Percentiles rank a stretch among this genome's conserved stretches.
Evolutionary conservation across 2,888 invertebrate genomes (phyloP).

Genomic region (Trissolcus brochymenae): DNA sequence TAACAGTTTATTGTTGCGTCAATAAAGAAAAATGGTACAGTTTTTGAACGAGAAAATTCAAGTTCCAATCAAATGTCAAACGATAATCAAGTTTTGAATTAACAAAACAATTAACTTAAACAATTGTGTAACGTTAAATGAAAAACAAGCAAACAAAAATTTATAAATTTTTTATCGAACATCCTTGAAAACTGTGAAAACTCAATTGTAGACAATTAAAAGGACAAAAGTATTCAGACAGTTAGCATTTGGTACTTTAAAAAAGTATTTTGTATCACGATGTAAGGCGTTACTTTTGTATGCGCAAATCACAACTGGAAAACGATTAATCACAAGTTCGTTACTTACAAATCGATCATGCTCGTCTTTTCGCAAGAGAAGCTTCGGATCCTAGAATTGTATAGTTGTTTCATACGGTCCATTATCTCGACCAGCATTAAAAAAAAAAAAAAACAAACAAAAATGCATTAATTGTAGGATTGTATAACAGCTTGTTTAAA

Average conservation of each 20-base stretch:
- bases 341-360: slow-evolving; percentile 30
- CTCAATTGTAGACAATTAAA: too few relatives aligned
- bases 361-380: slow-evolving; percentile 37
- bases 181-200: too few relatives aligned
- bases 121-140: too few relatives aligned
- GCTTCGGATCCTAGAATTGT: slow-evolving; percentile 38
- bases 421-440: slow-evolving; percentile 26
- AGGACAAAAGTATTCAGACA: not conserved
- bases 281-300: slow-evolving; percentile 28
- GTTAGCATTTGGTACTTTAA: slow-evolving; percentile 20
- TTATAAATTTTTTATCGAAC: too few relatives aligned
- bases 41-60: too few relatives aligned
- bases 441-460: not conserved
- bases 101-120: too few relatives aligned
- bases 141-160: too few relatives aligned
- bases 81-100: too few relatives aligned
- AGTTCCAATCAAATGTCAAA: too few relatives aligned
- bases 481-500: slow-evolving; percentile 36
- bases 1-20: not conserved
- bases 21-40: too few relatives aligned
- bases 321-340: slow-evolving; percentile 29
- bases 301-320: slow-evolving; percentile 23
- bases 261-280: slow-evolving; percentile 31
- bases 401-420: slow-evolving; percentile 19
- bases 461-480: slow-evolving; percentile 19